phyloP scores from a whole-genome alignment of 2,113 vertebrate species.

The Ciconia boyciana region DNA sequence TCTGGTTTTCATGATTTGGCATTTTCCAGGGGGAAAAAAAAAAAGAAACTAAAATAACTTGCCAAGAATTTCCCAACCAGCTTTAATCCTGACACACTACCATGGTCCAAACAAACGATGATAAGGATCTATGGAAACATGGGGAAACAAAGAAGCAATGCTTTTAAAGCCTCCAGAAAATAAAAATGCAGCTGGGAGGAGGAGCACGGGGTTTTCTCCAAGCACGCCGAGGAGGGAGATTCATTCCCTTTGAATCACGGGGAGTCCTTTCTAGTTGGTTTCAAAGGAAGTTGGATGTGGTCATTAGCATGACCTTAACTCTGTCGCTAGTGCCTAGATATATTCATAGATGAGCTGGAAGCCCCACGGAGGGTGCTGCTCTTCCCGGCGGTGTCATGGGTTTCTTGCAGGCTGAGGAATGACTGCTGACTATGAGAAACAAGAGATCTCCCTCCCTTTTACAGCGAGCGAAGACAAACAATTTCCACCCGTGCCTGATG shows the following conservation, averaged over 20 bases:
- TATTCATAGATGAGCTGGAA: neutral
- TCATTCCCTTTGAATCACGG: neutral
- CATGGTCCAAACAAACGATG: neutral
- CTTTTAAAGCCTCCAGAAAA: neutral
- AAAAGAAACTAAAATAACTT: neutral
- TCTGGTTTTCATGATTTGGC: neutral
- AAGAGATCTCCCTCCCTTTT: neutral
- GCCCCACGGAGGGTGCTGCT: neutral
- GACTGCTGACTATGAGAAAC: neutral
- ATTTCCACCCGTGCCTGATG: neutral
- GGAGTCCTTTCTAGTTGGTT: neutral
- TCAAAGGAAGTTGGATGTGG: neutral
- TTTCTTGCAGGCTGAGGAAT: neutral
- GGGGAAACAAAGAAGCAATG: constrained; percentile 8
- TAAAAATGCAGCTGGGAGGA: neutral
- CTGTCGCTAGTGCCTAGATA: neutral
- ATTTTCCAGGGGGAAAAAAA: neutral
- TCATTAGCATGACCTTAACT: neutral
- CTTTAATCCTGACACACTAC: neutral
- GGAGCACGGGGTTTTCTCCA: neutral
- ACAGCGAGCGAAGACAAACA: neutral
- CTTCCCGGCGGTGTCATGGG: neutral
- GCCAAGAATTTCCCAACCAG: constrained; percentile 42
- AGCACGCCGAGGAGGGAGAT: neutral
- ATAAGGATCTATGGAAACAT: constrained; percentile 29